phyloP scores from a whole-genome alignment of 2,113 vertebrate genomes.

The Prunella himalayana region DNA sequence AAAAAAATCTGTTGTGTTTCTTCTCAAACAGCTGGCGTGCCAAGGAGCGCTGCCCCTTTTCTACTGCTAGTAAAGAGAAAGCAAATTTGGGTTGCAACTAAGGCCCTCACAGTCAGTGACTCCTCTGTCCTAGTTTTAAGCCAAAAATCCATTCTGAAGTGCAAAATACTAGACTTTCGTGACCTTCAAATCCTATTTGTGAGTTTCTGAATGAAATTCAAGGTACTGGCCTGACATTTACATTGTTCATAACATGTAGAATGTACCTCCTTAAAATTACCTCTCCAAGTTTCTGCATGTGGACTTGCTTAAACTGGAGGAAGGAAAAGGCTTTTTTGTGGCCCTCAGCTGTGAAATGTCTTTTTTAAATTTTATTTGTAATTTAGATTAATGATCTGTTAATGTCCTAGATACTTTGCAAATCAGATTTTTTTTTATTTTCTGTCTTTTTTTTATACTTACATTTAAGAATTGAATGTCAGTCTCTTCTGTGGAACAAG shows the following conservation, averaged over 20 bases:
- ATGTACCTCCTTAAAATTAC: background rate
- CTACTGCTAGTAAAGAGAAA: background rate
- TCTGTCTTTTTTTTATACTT: background rate
- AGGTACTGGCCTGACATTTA: background rate
- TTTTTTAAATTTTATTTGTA: background rate
- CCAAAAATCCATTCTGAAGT: background rate
- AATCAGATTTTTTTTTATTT: background rate
- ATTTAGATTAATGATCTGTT: background rate
- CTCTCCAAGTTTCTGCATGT: background rate
- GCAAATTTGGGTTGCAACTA: background rate
- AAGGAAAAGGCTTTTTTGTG: background rate
- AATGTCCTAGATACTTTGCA: background rate
- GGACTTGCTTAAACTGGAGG: background rate
- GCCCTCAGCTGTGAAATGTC: too few relatives aligned
- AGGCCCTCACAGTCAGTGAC: background rate
- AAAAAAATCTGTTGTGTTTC: background rate
- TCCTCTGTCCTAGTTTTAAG: background rate
- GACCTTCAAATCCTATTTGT: background rate
- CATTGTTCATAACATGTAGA: rapidly evolving
- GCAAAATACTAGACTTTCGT: background rate
- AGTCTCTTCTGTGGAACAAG: background rate
- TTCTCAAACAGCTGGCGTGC: background rate
- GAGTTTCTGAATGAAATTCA: background rate
- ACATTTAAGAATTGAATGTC: background rate
- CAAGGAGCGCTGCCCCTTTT: rapidly evolving